Evolutionary conservation across 2,888 invertebrate genomes (phyloP), one percentile per base, ranked within the genome.

Genomic region (Protonemura montana): DNA sequence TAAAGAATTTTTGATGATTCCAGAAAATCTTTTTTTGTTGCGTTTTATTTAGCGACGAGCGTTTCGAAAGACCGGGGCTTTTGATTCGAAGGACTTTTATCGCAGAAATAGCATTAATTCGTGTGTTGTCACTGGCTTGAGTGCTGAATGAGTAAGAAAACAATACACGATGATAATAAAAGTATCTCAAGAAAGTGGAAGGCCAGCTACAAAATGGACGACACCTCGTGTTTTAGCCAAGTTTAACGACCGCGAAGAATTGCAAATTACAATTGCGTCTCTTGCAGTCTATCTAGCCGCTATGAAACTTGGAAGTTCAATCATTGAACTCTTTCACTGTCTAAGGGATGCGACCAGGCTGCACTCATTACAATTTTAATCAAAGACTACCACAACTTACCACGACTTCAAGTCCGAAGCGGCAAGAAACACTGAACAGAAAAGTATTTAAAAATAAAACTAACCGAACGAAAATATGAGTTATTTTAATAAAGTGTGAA

Each of bases 1-100:
- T 81, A 81, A 81, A 81, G 81, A 81, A 81, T 81, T 59, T 81
- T n/a, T 81, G 29, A 81, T 81, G 30, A 81, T 81, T 81, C 81
- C 28, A 81, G 81, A 81, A 30, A 81, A 28, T 5, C 5, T 81
- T 81, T 81, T 81, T 81, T 81, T 29, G 29, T 81, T 28, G 3
- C 7, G 6, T 28, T 29, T 29, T 30, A 28, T 78, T 13, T 25
- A 76, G 21, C 3, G 16, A 78, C 78, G 28, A 78, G 78, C 59
- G 21, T 59, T 59, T 59, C 59, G 16, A 78, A 78, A 28, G 10
- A 27, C 26, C 26, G 26, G 26, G n/a, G 28, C 78, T 21, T 78
- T 78, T 28, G 78, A 78, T 78, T 28, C 26, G 28, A 28, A 78
- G 78, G 26, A 78, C 26, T 78, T 78, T 78, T 13, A 78, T 78